Evolutionary conservation across 2,888 invertebrate species (phyloP).

Genomic region (Drosophila nr. perissopoda): DNA sequence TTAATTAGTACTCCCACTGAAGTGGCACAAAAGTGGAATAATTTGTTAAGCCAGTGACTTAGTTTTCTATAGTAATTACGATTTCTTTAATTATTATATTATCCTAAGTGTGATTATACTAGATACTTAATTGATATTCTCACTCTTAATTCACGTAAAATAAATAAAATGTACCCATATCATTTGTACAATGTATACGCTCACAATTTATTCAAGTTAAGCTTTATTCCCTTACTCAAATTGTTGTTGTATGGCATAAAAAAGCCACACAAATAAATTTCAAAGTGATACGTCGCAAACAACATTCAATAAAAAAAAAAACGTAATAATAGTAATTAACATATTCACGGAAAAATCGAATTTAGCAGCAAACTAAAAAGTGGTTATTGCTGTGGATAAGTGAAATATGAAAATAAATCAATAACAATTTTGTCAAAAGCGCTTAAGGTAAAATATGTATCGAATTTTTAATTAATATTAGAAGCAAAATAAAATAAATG

Average conservation of each 20-base stretch:
- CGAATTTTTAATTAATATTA: background rate
- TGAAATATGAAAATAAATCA: background rate
- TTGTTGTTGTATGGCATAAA: slow-evolving; percentile 15
- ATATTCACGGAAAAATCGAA: slow-evolving; percentile 6
- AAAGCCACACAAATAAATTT: slow-evolving; percentile 14
- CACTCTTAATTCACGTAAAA: slow-evolving; percentile 16
- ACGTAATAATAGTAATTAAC: background rate
- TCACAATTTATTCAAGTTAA: slow-evolving; percentile 18
- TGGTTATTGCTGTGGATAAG: background rate
- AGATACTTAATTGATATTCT: background rate
- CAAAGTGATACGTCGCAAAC: slow-evolving; percentile 16
- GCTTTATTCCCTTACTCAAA: slow-evolving; percentile 32
- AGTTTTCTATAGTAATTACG: too few species aligned
- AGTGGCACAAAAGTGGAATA: slow-evolving; percentile 3
- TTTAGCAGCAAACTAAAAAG: background rate
- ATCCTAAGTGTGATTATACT: background rate
- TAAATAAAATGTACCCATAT: slow-evolving; percentile 37
- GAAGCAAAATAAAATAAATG: background rate
- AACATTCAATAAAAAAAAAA: slow-evolving; percentile 7
- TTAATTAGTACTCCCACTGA: slow-evolving; percentile 9
- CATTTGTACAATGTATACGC: slow-evolving; percentile 37
- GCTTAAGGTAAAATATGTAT: background rate
- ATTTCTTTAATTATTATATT: background rate
- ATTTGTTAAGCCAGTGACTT: background rate
- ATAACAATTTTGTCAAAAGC: background rate